phyloP scores from a whole-genome alignment of 1,140 invertebrate species.

The Campoletis sonorensis region DNA sequence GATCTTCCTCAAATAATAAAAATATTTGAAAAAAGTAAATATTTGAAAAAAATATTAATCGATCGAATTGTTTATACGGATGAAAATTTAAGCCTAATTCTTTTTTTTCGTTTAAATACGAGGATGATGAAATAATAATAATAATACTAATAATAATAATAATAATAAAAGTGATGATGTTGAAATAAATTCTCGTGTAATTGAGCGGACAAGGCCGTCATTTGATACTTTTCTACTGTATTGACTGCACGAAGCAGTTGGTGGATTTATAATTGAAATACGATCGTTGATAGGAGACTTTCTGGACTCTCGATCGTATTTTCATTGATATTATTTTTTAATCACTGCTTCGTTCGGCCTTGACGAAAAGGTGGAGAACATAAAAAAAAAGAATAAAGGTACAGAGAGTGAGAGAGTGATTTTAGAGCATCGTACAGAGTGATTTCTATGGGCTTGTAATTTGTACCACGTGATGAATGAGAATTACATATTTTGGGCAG shows the following conservation, averaged over 20 bases:
- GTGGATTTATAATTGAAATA: background rate
- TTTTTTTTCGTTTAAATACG: background rate
- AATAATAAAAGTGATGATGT: background rate
- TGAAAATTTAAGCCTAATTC: background rate
- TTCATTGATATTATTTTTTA: background rate
- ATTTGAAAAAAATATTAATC: too few relatives aligned
- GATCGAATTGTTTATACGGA: too few relatives aligned
- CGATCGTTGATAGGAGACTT: background rate
- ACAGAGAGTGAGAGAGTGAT: constrained; percentile 26
- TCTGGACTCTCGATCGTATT: background rate
- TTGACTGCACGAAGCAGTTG: background rate
- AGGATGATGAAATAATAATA: background rate
- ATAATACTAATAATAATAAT: background rate
- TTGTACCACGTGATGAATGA: background rate
- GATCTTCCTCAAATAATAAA: background rate
- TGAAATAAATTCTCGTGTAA: background rate
- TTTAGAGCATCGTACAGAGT: background rate
- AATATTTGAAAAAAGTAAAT: too few relatives aligned
- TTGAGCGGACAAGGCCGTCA: background rate
- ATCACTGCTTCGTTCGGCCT: constrained; percentile 4
- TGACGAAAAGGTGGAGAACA: background rate
- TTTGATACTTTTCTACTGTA: constrained; percentile 28
- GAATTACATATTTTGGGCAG: background rate
- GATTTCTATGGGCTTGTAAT: background rate
- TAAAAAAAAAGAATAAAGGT: background rate